Percentiles rank a stretch among this genome's conserved stretches.
These are phyloP conservation scores for Pteromalus puparum DNA, from an alignment of 1,140 invertebrate species.

Conservation along the genomic window DNA sequence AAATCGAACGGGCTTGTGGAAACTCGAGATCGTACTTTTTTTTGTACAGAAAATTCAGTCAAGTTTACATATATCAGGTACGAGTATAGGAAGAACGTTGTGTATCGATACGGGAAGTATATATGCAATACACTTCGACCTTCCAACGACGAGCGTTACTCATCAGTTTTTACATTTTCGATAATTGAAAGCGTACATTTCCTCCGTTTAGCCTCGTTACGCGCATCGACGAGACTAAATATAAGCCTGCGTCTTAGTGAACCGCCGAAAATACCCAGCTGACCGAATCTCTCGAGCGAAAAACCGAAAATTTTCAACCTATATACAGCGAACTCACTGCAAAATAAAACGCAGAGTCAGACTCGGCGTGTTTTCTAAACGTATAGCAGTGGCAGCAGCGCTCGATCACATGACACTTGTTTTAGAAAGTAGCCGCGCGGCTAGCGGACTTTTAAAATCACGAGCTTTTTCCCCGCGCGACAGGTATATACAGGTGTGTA, in stretches of 20 bases:
- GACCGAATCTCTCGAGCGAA: too few relatives aligned
- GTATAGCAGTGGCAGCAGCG: background rate
- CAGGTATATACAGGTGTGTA: background rate
- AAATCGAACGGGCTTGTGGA: too few relatives aligned
- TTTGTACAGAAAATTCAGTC: too few relatives aligned
- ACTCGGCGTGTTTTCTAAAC: background rate
- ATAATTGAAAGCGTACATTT: background rate
- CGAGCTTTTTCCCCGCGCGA: background rate
- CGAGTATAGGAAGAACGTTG: too few relatives aligned
- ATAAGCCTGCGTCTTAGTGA: too few relatives aligned
- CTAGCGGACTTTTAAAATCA: constrained; percentile 17
- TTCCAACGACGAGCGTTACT: background rate
- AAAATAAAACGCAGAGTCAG: too few relatives aligned
- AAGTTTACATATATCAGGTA: too few relatives aligned
- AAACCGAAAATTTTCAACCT: too few relatives aligned
- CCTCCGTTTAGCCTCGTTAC: background rate
- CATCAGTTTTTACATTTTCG: background rate
- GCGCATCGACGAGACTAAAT: background rate
- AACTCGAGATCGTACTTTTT: too few relatives aligned
- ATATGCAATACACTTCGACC: background rate
- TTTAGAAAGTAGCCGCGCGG: constrained; percentile 21
- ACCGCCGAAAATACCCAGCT: background rate
- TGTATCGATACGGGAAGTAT: too few relatives aligned
- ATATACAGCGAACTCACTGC: too few relatives aligned
- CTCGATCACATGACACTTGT: constrained; percentile 18